phyloP scores from a whole-genome alignment of 1,140 invertebrate genomes.

The Papilio dardanus region DNA sequence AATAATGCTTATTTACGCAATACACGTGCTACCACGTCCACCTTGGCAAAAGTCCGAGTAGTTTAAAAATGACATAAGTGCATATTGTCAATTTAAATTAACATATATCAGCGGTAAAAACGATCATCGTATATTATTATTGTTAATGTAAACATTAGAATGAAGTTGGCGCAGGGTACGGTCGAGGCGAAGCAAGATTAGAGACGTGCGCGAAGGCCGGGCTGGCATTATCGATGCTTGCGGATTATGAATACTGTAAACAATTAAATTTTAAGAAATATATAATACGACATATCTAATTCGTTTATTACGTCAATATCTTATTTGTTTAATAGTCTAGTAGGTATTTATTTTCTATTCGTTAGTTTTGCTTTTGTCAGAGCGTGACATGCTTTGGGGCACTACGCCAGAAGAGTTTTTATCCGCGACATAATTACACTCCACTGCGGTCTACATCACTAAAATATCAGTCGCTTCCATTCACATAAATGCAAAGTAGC shows the following conservation, averaged over 20 bases:
- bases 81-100: slow-evolving; percentile 6
- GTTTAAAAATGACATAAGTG: slow-evolving; percentile 6
- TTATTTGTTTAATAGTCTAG: not conserved
- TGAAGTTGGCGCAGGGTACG: slow-evolving; percentile 50
- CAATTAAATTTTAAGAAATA: slow-evolving; percentile 1
- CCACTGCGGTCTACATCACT: not conserved
- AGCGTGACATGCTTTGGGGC: no score
- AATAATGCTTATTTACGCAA: not conserved
- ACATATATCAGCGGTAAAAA: slow-evolving; percentile 39
- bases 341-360: no score
- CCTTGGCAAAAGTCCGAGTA: not conserved
- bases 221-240: slow-evolving; percentile 52
- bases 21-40: not conserved
- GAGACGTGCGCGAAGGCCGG: slow-evolving; percentile 64
- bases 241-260: not conserved
- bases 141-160: slow-evolving; percentile 48
- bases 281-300: not conserved
- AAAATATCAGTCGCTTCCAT: not conserved
- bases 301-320: not conserved
- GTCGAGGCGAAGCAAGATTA: slow-evolving; percentile 56
- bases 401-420: no score
- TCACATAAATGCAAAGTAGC: not conserved
- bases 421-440: no score
- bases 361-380: no score
- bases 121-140: slow-evolving; percentile 44